Conservation (phyloP, 2,113 vertebrate species). For the Salvator merianae region DNA sequence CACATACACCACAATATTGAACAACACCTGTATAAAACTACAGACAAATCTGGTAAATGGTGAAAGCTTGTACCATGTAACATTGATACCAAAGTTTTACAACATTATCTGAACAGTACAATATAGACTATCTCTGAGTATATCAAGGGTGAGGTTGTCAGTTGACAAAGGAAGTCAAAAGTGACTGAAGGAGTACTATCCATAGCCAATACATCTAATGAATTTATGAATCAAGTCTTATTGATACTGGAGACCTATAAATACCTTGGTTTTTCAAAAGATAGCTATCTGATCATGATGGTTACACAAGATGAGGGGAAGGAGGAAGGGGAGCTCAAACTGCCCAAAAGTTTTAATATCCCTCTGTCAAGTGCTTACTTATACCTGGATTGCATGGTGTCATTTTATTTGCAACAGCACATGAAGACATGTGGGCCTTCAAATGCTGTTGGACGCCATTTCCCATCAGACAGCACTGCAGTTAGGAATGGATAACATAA, state of each 20-base stretch:
- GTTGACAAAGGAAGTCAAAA: conserved; percentile 24
- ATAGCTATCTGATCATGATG: conserved; percentile 42
- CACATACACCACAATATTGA: conserved; percentile 84
- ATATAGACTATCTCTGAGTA: neutral
- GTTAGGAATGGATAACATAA: too few relatives aligned
- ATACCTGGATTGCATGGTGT: conserved; percentile 30
- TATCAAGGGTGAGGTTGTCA: neutral
- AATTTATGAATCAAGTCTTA: conserved; percentile 15
- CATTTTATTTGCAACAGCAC: neutral
- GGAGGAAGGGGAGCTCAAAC: conserved; percentile 6
- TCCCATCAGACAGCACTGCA: neutral
- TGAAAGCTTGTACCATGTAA: conserved; percentile 66
- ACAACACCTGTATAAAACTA: conserved; percentile 91
- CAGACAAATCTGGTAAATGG: conserved; percentile 80
- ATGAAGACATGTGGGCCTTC: neutral
- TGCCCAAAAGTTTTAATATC: neutral
- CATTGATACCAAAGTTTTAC: conserved; percentile 63
- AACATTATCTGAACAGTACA: conserved; percentile 49
- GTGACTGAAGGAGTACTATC: conserved; percentile 12
- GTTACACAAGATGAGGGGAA: conserved; percentile 11
- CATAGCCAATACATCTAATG: conserved; percentile 19
- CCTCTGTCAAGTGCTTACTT: neutral
- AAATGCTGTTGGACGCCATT: neutral
- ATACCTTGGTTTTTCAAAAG: conserved; percentile 39
- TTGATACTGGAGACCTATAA: conserved; percentile 42